phyloP scores from a whole-genome alignment of 2,888 invertebrate species.

The Campoletis raptor region DNA sequence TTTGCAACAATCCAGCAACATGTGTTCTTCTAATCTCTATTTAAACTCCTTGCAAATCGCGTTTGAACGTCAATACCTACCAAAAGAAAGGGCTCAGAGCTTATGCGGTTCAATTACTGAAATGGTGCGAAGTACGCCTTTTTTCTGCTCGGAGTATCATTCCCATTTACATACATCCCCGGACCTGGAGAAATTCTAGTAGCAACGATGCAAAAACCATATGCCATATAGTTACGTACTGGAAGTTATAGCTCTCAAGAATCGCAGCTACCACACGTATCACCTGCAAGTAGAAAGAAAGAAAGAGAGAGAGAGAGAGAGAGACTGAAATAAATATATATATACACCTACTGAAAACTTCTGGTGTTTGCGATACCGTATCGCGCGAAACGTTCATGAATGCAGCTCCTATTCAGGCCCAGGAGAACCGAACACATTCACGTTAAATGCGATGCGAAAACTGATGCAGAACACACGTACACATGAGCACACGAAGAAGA shows the following conservation, averaged over 20 bases:
- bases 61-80: neutral
- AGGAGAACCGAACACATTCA: neutral
- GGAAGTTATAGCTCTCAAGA: conserved; percentile 52
- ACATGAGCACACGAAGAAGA: conserved; percentile 37
- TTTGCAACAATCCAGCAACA: neutral
- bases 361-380: conserved; percentile 42
- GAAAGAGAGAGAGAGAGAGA: conserved; percentile 6
- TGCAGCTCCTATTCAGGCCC: conserved; percentile 50
- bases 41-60: neutral
- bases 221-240: conserved; percentile 53
- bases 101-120: neutral
- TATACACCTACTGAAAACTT: conserved; percentile 39
- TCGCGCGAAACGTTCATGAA: conserved; percentile 45
- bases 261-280: conserved; percentile 56
- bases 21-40: neutral
- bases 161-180: neutral
- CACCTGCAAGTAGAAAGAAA: conserved; percentile 46
- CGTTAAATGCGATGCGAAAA: conserved; percentile 8
- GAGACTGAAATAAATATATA: neutral
- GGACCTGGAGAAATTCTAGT: conserved; percentile 17
- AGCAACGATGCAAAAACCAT: conserved; percentile 33
- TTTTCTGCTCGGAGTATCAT: neutral
- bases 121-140: neutral
- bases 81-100: neutral
- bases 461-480: conserved; percentile 6